A percentile compares a stretch with the other conserved stretches of the same genome.
These are phyloP conservation scores for Drosophila neonasuta DNA, from an alignment of 2,888 invertebrate genomes.

Conservation along the genomic window DNA sequence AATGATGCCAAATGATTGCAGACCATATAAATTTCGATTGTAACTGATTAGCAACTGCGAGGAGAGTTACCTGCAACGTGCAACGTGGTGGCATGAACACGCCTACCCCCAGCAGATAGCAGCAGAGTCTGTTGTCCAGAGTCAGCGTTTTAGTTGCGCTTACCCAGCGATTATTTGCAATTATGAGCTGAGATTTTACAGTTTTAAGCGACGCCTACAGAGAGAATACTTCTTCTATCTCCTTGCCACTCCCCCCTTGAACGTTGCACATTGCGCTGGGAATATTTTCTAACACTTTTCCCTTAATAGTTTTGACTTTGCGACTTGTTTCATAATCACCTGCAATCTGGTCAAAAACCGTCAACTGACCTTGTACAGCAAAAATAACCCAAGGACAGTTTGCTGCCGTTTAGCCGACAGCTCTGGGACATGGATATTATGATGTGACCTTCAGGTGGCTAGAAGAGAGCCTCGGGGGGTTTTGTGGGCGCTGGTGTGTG, in stretches of 20 bases:
- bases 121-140: conserved; percentile 28
- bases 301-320: conserved; percentile 54
- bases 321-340: conserved; percentile 64
- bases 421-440: neutral
- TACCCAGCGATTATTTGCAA: conserved; percentile 73
- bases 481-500: conserved; percentile 56
- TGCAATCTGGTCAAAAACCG: conserved; percentile 41
- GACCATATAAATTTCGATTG: conserved; percentile 80
- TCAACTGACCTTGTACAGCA: conserved; percentile 39
- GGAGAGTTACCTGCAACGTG: conserved; percentile 22
- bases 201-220: conserved; percentile 29
- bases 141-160: conserved; percentile 67
- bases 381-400: conserved; percentile 36
- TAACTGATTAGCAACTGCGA: conserved; percentile 57
- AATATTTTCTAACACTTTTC: conserved; percentile 24
- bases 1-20: conserved; percentile 80
- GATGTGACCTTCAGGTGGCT: conserved; percentile 35
- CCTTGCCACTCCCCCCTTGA: conserved; percentile 1
- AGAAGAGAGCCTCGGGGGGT: conserved; percentile 56
- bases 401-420: conserved; percentile 15
- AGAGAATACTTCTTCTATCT: neutral
- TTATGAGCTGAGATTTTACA: conserved; percentile 67
- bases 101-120: conserved; percentile 32
- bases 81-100: conserved; percentile 11
- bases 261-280: neutral